phyloP scores from a whole-genome alignment of 2,113 vertebrate genomes.

The Delphinapterus leucas region DNA sequence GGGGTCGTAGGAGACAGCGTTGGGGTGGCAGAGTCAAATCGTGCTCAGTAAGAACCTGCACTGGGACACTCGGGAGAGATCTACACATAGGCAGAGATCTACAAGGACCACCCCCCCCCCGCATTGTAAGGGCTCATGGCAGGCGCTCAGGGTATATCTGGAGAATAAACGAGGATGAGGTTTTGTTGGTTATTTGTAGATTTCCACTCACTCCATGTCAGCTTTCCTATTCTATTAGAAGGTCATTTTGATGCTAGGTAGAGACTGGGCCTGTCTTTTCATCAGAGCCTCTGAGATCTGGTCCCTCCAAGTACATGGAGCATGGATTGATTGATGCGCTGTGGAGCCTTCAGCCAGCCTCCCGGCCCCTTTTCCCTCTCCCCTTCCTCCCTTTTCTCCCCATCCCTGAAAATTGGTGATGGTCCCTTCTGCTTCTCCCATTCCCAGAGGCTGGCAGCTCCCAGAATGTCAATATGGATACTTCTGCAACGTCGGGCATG shows the following conservation, averaged over 20 bases:
- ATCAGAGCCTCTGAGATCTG: not conserved
- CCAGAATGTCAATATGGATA: accelerated
- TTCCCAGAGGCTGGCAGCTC: not conserved
- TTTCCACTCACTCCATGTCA: accelerated
- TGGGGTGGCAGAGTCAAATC: accelerated
- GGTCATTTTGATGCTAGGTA: accelerated
- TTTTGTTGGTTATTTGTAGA: accelerated
- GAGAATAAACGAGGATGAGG: accelerated
- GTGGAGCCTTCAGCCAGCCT: not conserved
- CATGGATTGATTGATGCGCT: accelerated
- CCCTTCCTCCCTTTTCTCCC: not conserved
- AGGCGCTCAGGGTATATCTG: not conserved
- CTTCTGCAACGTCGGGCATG: too few relatives aligned
- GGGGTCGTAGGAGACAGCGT: accelerated
- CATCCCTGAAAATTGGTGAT: accelerated
- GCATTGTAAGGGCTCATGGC: accelerated
- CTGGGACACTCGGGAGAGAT: accelerated
- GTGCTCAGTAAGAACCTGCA: accelerated
- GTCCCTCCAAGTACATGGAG: not conserved
- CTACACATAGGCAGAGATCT: not conserved
- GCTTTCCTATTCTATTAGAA: not conserved
- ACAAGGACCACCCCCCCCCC: accelerated
- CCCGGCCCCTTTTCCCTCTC: too few relatives aligned
- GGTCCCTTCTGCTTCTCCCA: not conserved
- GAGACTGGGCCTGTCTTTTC: not conserved